Conservation (phyloP, 2,113 vertebrate species). For the Lophochroa leadbeateri region DNA sequence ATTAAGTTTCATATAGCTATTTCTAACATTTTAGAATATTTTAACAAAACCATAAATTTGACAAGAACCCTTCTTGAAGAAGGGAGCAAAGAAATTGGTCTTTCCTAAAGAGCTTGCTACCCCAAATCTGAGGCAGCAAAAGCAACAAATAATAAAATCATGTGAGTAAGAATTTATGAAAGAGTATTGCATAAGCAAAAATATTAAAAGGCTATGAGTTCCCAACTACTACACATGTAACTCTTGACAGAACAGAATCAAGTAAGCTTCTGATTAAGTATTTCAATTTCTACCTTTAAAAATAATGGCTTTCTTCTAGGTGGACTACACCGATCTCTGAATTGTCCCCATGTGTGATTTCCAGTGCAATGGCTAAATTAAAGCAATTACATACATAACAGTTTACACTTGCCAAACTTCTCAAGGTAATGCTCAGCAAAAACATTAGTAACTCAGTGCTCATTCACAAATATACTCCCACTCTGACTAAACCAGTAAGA, state of each 20-base stretch:
- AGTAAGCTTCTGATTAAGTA: background rate
- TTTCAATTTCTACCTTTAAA: background rate
- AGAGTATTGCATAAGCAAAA: background rate
- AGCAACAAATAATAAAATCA: background rate
- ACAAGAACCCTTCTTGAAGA: background rate
- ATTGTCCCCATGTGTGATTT: background rate
- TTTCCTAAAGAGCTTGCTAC: background rate
- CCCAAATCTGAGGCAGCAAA: background rate
- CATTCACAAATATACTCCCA: background rate
- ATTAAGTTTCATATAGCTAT: background rate
- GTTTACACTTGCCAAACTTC: background rate
- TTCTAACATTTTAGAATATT: background rate
- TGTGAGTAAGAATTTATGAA: background rate
- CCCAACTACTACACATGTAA: background rate
- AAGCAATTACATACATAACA: background rate
- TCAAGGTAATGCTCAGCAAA: background rate
- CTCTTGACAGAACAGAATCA: background rate
- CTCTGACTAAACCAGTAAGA: background rate
- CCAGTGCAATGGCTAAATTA: background rate
- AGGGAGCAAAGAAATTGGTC: fast-evolving
- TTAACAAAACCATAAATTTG: background rate
- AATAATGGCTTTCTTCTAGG: background rate
- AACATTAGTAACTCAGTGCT: background rate
- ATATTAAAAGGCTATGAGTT: background rate
- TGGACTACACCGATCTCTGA: background rate